These are phyloP conservation scores for Phymorhynchus buccinoides DNA, from an alignment of 1,140 invertebrate species.

Conservation along the genomic window DNA sequence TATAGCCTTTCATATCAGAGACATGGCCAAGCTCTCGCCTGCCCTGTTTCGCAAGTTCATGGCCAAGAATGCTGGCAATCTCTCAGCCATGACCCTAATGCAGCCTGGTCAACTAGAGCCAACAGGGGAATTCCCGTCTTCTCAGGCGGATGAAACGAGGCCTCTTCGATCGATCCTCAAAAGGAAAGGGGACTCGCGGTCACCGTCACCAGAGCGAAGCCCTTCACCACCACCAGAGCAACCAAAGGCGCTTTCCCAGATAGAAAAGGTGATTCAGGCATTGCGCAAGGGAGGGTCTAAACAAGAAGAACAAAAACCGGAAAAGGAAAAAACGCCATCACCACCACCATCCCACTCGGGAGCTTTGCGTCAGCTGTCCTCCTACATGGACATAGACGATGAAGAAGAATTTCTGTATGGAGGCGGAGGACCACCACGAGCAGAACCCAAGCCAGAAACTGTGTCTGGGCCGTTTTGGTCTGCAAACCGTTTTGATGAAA, in stretches of 20 bases:
- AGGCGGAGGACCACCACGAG: background rate
- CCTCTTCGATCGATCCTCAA: constrained; percentile 34
- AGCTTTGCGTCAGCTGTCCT: constrained; percentile 33
- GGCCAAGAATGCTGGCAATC: constrained; percentile 35
- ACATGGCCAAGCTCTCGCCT: constrained; percentile 36
- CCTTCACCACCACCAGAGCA: constrained; percentile 35
- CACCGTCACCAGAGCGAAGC: constrained; percentile 24
- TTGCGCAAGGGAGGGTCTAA: constrained; percentile 2
- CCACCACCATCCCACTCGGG: background rate
- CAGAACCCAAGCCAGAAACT: background rate
- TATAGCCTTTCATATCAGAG: constrained; percentile 32
- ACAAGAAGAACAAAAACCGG: constrained; percentile 19
- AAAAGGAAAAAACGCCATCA: constrained; percentile 23
- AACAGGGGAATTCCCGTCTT: background rate
- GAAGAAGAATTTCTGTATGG: constrained; percentile 69
- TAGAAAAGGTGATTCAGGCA: constrained; percentile 45
- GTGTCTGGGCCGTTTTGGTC: constrained; percentile 28
- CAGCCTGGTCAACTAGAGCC: background rate
- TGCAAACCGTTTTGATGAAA: constrained; percentile 3
- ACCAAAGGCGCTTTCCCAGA: constrained; percentile 61
- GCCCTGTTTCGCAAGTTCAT: constrained; percentile 29
- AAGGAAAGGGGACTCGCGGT: constrained; percentile 19
- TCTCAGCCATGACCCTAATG: constrained; percentile 14
- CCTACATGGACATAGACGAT: constrained; percentile 61
- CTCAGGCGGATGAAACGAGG: background rate